A percentile compares a stretch with the other conserved stretches of the same genome.
These are phyloP conservation scores for Spodoptera littoralis DNA, from an alignment of 2,888 invertebrate species.

Conservation along the genomic window DNA sequence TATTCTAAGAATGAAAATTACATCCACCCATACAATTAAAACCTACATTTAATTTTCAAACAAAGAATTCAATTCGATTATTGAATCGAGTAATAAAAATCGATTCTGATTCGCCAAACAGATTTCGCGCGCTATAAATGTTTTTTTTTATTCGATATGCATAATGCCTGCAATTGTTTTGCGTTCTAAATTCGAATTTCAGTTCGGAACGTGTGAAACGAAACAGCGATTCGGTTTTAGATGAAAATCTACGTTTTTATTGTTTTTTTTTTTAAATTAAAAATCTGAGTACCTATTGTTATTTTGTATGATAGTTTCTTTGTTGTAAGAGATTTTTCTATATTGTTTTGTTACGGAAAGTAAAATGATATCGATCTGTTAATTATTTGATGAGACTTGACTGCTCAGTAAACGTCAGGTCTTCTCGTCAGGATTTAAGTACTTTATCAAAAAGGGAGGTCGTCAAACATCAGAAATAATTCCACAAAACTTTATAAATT, in stretches of 20 bases:
- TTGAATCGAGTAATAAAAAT: constrained; percentile 17
- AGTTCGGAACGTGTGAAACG: constrained; percentile 19
- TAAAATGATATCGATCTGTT: no score
- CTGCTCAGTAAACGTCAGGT: no score
- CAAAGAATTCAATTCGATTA: constrained; percentile 21
- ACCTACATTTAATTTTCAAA: constrained; percentile 8
- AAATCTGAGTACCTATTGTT: neutral
- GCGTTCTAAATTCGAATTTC: constrained; percentile 23
- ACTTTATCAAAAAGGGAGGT: no score
- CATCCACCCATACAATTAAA: no score
- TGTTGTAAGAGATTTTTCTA: neutral
- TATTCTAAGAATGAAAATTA: no score
- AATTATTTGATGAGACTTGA: no score
- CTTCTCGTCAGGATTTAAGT: no score
- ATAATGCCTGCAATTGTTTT: constrained; percentile 31
- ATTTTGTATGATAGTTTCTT: no score
- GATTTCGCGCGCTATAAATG: constrained; percentile 5
- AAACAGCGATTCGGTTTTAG: constrained; percentile 5
- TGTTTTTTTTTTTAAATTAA: constrained; percentile 2
- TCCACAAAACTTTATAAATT: no score
- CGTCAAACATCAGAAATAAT: no score
- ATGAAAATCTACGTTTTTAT: neutral
- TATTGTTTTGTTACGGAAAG: no score
- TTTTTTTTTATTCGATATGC: constrained; percentile 24
- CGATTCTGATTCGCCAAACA: constrained; percentile 21